These are phyloP conservation scores for Himalopsyche tibetana DNA, from an alignment of 2,888 invertebrate genomes.

Conservation along the genomic window DNA sequence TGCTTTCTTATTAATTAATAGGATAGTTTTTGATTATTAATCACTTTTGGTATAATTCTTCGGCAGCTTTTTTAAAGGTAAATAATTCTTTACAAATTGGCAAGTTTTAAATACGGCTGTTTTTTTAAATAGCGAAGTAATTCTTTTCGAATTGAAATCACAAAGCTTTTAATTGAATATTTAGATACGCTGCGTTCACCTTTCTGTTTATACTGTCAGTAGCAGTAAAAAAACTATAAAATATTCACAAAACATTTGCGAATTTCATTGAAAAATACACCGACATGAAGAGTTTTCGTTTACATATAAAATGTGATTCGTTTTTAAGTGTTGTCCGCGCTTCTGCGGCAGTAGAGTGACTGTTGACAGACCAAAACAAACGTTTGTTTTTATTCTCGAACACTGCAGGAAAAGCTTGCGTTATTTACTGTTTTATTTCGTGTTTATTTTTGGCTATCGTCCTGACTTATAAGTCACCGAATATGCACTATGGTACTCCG, in stretches of 20 bases:
- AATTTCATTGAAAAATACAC: background rate
- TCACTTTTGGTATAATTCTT: slow-evolving; percentile 26
- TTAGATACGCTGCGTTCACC: background rate
- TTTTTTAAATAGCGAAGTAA: too few species aligned
- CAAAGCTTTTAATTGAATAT: slow-evolving; percentile 1
- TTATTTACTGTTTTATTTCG: background rate
- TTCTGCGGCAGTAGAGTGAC: background rate
- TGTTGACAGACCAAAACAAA: slow-evolving; percentile 25
- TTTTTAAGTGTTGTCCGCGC: background rate
- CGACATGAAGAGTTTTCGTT: background rate
- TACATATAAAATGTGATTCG: background rate
- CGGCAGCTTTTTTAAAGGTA: slow-evolving; percentile 6
- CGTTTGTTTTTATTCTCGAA: background rate
- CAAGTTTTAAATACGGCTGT: background rate
- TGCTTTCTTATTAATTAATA: slow-evolving; percentile 10
- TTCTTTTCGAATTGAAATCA: slow-evolving; percentile 11
- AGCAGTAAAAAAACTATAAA: slow-evolving; percentile 10
- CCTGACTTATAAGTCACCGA: background rate
- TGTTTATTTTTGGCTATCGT: slow-evolving; percentile 19
- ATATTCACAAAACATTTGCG: slow-evolving; percentile 31
- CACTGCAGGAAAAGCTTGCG: background rate
- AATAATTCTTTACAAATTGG: background rate
- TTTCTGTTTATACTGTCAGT: background rate
- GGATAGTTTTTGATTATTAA: background rate
- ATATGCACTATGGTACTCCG: background rate